Evolutionary conservation across 2,888 invertebrate genomes (phyloP).

Genomic region (Orgyia antiqua): DNA sequence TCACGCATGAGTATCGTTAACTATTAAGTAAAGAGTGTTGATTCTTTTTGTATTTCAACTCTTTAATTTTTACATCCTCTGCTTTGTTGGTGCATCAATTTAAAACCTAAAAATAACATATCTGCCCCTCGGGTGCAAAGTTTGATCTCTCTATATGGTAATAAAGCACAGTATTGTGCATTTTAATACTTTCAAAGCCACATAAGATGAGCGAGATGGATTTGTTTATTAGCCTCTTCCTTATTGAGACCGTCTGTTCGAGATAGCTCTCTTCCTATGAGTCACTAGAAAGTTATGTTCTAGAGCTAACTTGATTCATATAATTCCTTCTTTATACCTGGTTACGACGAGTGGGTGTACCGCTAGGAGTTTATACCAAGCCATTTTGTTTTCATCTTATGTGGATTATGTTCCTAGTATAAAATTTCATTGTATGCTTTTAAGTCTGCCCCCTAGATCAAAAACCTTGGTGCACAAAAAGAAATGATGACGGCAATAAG

Average conservation of each 20-base stretch:
- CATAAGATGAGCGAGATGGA: slow-evolving; percentile 76
- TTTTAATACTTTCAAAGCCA: slow-evolving; percentile 69
- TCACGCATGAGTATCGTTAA: slow-evolving; percentile 34
- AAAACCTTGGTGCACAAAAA: too few relatives aligned
- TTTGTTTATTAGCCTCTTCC: slow-evolving; percentile 78
- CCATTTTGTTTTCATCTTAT: too few relatives aligned
- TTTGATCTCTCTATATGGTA: slow-evolving; percentile 44
- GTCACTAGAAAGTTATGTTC: slow-evolving; percentile 76
- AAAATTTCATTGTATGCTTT: too few relatives aligned
- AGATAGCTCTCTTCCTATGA: slow-evolving; percentile 78
- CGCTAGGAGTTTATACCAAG: slow-evolving; percentile 15
- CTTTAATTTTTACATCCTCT: slow-evolving; percentile 59
- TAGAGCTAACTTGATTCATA: slow-evolving; percentile 64
- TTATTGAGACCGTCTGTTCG: slow-evolving; percentile 75
- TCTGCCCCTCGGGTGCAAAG: slow-evolving; percentile 54
- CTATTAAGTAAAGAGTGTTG: too few relatives aligned
- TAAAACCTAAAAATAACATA: slow-evolving; percentile 69
- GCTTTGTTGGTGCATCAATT: slow-evolving; percentile 71
- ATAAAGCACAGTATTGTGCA: slow-evolving; percentile 76
- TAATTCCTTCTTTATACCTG: slow-evolving; percentile 42
- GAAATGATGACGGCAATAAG: too few relatives aligned
- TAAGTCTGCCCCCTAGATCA: too few relatives aligned
- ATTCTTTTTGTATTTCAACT: too few relatives aligned
- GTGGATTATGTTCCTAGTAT: too few relatives aligned
- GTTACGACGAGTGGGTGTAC: slow-evolving; percentile 38